Conservation (phyloP, 2,113 vertebrate species). For the Geococcyx californianus region DNA sequence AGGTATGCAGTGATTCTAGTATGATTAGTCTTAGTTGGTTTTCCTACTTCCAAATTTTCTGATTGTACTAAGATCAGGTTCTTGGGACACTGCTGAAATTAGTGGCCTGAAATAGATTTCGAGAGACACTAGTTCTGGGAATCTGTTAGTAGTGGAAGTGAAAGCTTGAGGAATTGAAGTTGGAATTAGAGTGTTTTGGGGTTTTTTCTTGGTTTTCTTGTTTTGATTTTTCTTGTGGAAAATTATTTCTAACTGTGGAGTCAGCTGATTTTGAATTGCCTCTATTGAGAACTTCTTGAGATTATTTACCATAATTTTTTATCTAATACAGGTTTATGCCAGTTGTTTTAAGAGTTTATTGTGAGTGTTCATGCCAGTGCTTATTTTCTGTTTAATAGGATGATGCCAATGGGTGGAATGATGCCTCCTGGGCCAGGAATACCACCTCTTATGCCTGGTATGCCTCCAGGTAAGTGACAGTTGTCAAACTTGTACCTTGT, state of each 20-base stretch:
- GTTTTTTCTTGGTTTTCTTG: neutral
- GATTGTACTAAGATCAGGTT: neutral
- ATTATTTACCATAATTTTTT: neutral
- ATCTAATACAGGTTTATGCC: constrained; percentile 21
- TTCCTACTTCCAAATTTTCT: neutral
- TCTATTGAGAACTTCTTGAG: neutral
- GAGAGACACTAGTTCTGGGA: neutral
- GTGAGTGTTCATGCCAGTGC: neutral
- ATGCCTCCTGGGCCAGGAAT: constrained; percentile 89
- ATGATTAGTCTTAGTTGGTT: neutral
- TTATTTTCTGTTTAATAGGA: constrained; percentile 74
- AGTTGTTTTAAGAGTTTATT: neutral
- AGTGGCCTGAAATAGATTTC: neutral
- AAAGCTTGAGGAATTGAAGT: neutral
- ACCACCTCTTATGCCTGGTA: constrained; percentile 84
- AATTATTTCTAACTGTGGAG: neutral
- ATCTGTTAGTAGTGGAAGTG: neutral
- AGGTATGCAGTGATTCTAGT: neutral
- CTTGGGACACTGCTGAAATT: neutral
- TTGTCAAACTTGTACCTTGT: constrained; percentile 35
- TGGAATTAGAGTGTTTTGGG: neutral
- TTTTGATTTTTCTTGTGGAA: neutral
- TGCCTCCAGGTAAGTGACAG: constrained; percentile 80
- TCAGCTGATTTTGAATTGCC: neutral
- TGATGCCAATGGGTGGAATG: constrained; percentile 92